Conservation (phyloP, 2,797 vertebrate genomes). For the Hypotaenidia okinawae region DNA sequence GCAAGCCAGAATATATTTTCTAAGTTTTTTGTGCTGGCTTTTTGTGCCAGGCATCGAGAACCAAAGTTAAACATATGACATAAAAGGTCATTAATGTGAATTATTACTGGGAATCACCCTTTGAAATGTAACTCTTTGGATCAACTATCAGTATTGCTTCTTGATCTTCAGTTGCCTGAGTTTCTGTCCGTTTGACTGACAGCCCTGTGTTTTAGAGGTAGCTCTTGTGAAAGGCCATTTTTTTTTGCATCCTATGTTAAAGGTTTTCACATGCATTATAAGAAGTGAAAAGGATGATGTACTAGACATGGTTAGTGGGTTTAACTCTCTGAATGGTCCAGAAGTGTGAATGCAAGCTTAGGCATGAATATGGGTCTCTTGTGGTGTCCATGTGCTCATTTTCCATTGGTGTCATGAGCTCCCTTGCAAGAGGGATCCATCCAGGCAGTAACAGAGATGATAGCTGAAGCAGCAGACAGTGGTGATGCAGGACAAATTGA, state of each 20-base stretch:
- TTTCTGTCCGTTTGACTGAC: neutral
- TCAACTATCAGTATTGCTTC: neutral
- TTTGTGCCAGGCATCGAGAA: neutral
- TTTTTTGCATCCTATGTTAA: neutral
- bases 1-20: neutral
- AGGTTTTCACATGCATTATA: neutral
- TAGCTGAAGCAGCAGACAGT: neutral
- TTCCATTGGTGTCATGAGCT: neutral
- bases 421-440: neutral
- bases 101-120: neutral
- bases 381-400: neutral
- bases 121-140: neutral
- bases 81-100: neutral
- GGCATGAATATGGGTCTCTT: neutral
- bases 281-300: neutral
- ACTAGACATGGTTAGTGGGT: neutral
- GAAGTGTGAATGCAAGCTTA: neutral
- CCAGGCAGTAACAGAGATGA: neutral
- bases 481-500: neutral
- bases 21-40: neutral
- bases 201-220: neutral
- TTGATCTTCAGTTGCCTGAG: neutral
- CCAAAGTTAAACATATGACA: neutral
- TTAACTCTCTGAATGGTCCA: neutral
- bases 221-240: neutral